Evolutionary conservation across 2,888 invertebrate genomes (phyloP).

Genomic region (Drosophila fulvimacula): DNA sequence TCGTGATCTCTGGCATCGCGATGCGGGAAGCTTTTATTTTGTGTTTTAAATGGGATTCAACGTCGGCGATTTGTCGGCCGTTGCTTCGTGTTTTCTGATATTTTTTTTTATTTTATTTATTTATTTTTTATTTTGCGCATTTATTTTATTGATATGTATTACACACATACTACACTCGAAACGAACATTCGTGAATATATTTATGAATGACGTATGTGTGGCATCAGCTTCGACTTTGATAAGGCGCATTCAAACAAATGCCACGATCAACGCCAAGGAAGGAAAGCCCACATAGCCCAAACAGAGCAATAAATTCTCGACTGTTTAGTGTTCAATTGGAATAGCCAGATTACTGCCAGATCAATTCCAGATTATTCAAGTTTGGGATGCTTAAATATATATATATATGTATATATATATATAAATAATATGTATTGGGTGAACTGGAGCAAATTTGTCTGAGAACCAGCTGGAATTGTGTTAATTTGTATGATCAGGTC

Average conservation of each 20-base stretch:
- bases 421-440: not conserved
- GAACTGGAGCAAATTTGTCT: conserved; percentile 18
- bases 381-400: conserved; percentile 1
- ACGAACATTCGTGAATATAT: conserved; percentile 22
- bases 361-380: conserved; percentile 34
- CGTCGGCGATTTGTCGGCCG: conserved; percentile 57
- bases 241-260: conserved; percentile 4
- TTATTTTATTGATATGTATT: conserved; percentile 43
- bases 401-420: conserved; percentile 14
- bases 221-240: conserved; percentile 13
- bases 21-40: conserved; percentile 61
- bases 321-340: conserved; percentile 1
- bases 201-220: conserved; percentile 40
- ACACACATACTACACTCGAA: conserved; percentile 13
- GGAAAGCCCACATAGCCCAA: conserved; percentile 43
- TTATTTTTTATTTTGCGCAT: conserved; percentile 42
- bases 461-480: conserved; percentile 54
- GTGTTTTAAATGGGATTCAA: conserved; percentile 44
- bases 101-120: conserved; percentile 16
- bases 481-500: conserved; percentile 57
- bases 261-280: conserved; percentile 2
- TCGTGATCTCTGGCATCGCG: conserved; percentile 52
- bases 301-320: conserved; percentile 17
- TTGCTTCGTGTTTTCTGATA: conserved; percentile 45
- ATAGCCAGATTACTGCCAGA: not conserved